Percentiles rank a stretch among this genome's conserved stretches.
Evolutionary conservation across 2,888 invertebrate genomes (phyloP).

Genomic region (Synergus japonicus): DNA sequence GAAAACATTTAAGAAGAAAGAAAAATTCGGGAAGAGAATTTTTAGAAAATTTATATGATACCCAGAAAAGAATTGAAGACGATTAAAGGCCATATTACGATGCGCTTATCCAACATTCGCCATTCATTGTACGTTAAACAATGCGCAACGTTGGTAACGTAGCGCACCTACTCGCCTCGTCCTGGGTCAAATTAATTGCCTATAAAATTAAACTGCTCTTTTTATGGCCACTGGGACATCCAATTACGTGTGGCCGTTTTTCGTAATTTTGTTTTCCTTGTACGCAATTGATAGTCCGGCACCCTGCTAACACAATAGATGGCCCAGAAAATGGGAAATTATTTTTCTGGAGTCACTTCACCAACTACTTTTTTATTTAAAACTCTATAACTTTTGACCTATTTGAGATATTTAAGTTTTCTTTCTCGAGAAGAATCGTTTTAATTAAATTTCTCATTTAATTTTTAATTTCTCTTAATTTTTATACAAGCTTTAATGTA

Average conservation of each 20-base stretch:
- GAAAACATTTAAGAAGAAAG: too few species aligned
- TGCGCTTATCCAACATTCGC: neutral
- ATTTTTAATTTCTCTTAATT: too few species aligned
- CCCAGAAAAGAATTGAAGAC: neutral
- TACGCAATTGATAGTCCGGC: conserved; percentile 39
- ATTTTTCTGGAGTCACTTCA: neutral
- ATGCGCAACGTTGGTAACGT: neutral
- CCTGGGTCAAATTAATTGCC: conserved; percentile 71
- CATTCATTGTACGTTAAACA: conserved; percentile 34
- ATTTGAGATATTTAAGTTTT: too few species aligned
- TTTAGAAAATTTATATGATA: neutral
- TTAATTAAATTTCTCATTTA: too few species aligned
- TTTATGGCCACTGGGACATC: conserved; percentile 70
- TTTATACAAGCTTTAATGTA: too few species aligned
- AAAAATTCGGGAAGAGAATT: neutral
- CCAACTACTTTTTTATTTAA: too few species aligned
- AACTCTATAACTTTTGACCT: too few species aligned
- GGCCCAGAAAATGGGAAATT: neutral
- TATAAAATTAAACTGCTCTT: conserved; percentile 74
- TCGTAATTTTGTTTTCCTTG: conserved; percentile 50
- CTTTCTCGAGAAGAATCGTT: too few species aligned
- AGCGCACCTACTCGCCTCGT: conserved; percentile 45
- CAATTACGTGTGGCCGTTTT: conserved; percentile 66
- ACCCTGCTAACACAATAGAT: neutral
- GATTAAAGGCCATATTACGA: neutral